phyloP scores from a whole-genome alignment of 1,140 invertebrate genomes.

The Mya arenaria region DNA sequence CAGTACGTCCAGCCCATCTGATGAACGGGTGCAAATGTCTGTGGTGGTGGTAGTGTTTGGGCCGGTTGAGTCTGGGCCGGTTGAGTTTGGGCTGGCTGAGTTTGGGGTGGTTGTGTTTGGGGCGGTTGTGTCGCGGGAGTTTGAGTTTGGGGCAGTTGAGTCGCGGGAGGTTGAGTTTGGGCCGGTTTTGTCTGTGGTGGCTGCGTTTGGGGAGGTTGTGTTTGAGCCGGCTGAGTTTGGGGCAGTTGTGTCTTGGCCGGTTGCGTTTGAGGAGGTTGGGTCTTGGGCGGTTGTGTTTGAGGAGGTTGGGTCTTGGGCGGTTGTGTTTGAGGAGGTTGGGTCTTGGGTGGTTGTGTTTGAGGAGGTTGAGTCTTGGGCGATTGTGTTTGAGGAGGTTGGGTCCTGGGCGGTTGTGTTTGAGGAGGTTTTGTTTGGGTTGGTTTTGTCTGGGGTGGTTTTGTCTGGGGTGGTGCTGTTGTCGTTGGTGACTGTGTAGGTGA shows the following conservation, averaged over 20 bases:
- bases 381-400: not conserved
- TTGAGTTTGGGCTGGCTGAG: not conserved
- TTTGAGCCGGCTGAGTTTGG: conserved; percentile 6
- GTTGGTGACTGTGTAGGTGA: not conserved
- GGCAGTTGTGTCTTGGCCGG: conserved; percentile 2
- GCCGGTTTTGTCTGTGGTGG: not conserved
- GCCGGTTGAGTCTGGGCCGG: not conserved
- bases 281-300: conserved; percentile 21
- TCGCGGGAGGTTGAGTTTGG: not conserved
- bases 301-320: conserved; percentile 4
- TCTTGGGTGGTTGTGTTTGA: not conserved
- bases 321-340: conserved; percentile 7
- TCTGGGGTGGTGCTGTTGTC: not conserved
- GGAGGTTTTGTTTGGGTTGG: not conserved
- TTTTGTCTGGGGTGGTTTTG: conserved; percentile 1
- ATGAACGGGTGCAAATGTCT: conserved; percentile 6
- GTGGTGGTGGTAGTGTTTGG: not conserved
- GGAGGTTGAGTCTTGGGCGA: conserved; percentile 18
- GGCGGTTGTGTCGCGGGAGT: conserved; percentile 18
- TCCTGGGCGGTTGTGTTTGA: conserved; percentile 22
- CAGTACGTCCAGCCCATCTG: conserved; percentile 60
- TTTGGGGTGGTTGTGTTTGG: not conserved
- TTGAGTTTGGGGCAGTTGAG: not conserved
- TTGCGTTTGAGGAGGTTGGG: not conserved
- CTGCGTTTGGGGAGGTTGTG: conserved; percentile 2